phyloP scores from a whole-genome alignment of 1,140 invertebrate genomes.

The Coptotermes formosanus region DNA sequence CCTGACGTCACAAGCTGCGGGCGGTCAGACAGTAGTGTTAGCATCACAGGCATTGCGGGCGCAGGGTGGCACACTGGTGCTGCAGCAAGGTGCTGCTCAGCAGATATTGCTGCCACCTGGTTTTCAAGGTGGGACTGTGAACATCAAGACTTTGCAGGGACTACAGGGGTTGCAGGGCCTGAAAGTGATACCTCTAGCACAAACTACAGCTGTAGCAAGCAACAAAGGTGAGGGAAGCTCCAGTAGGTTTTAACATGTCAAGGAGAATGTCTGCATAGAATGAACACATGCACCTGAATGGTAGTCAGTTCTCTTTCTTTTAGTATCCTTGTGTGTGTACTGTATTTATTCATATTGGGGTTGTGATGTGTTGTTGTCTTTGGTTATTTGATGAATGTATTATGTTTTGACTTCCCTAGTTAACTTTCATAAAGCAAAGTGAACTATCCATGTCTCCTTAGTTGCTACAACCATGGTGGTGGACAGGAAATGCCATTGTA shows the following conservation, averaged over 20 bases:
- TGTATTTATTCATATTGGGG: neutral
- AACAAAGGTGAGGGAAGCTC: slow-evolving; percentile 28
- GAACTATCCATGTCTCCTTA: too few species aligned
- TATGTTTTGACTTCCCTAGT: neutral
- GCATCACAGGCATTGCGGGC: slow-evolving; percentile 36
- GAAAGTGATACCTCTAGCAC: slow-evolving; percentile 61
- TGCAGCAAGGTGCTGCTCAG: slow-evolving; percentile 45
- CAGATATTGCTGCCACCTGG: slow-evolving; percentile 57
- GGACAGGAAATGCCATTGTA: too few species aligned
- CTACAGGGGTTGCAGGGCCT: slow-evolving; percentile 42
- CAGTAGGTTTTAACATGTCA: too few species aligned
- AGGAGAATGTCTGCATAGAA: neutral
- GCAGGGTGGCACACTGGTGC: slow-evolving; percentile 36
- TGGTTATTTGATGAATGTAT: neutral
- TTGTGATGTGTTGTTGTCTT: neutral
- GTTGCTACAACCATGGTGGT: too few species aligned
- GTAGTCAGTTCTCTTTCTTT: neutral
- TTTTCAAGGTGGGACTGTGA: slow-evolving; percentile 56
- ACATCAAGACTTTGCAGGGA: slow-evolving; percentile 66
- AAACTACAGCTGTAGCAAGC: slow-evolving; percentile 47
- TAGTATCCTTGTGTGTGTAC: too few species aligned
- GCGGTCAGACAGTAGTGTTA: slow-evolving; percentile 45
- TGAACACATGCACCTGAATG: neutral
- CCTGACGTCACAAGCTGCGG: slow-evolving; percentile 58
- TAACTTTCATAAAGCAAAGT: too few species aligned